Conservation (phyloP, 2,888 invertebrate genomes). For the Pollenia labialis region DNA sequence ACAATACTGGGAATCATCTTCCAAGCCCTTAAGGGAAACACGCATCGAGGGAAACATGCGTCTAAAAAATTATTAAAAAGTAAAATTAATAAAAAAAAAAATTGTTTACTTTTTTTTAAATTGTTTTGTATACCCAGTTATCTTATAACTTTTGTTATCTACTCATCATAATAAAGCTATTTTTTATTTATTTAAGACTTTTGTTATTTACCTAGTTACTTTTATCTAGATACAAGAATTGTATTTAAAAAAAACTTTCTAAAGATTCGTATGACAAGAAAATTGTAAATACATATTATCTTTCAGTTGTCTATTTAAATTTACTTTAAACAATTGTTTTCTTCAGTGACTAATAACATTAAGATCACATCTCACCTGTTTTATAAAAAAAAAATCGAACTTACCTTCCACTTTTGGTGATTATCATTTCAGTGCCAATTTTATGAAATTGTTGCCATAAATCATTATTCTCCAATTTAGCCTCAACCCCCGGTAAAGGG, state of each 20-base stretch:
- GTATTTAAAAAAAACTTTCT: slow-evolving; percentile 17
- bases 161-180: slow-evolving; percentile 28
- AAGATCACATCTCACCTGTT: slow-evolving; percentile 39
- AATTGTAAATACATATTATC: not conserved
- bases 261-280: not conserved
- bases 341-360: slow-evolving; percentile 62
- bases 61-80: slow-evolving; percentile 84
- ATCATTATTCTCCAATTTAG: slow-evolving; percentile 87
- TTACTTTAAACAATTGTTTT: slow-evolving; percentile 26
- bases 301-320: slow-evolving; percentile 16
- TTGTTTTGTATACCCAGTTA: not conserved
- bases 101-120: slow-evolving; percentile 18
- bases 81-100: not conserved
- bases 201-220: not conserved
- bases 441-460: slow-evolving; percentile 90
- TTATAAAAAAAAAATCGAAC: not conserved
- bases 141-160: slow-evolving; percentile 56
- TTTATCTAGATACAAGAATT: slow-evolving; percentile 4
- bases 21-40: slow-evolving; percentile 89
- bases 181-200: slow-evolving; percentile 45
- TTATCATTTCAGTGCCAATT: slow-evolving; percentile 92
- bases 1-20: slow-evolving; percentile 92
- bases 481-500: slow-evolving; percentile 84
- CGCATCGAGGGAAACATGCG: slow-evolving; percentile 97
- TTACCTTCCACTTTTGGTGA: slow-evolving; percentile 92